Base-by-base conservation (phyloP, 2,797 vertebrate genomes). In the Acomys russatus region DNA sequence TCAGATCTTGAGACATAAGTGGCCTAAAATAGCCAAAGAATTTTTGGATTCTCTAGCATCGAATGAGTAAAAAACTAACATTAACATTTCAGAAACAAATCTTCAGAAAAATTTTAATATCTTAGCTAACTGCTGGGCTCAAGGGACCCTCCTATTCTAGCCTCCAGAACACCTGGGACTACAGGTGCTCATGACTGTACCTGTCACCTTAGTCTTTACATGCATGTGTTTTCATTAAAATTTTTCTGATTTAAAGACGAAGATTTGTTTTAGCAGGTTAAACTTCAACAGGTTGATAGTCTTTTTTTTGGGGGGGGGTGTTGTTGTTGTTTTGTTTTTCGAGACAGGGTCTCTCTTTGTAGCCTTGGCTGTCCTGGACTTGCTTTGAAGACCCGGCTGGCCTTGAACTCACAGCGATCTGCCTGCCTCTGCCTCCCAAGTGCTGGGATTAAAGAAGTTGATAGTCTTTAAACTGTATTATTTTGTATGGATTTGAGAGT, bases 191-290 rank as follows among this genome's bases (percentile, higher is more conserved):
- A 22, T 30, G 28, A 25, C 79, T 33, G 3, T 38, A n/a, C 30
- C 30, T 61, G 28, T 30, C 12, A 44, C 15, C 33, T 79, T 91
- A 49, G 30, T 92, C 28, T 66, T 94, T 88, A 77, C 59, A 76
- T 89, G 15, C 70, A 38, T 84, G 11, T 33, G 49, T 89, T 79
- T 93, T 94, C 85, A 73, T 56, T 93, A 91, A 35, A 38, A 22
- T 44, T n/a, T n/a, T 68, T 93, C n/a, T 82, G 11, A 35, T 94
- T 90, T 84, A 90, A 66, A 82, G 25, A 28, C 84, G 28, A 90
- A 18, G 44, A 17, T 93, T 17, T 95, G 6, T 91, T 93, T 88
- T 87, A 76, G 82, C n/a, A 23, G 44, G 86, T 17, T 90, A 96
- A 70, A 94, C 90, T 91, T 90, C 23, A 94, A n/a, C 44, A 44